Evolutionary conservation across 2,888 invertebrate species (phyloP).

Genomic region (Melanargia galathea): DNA sequence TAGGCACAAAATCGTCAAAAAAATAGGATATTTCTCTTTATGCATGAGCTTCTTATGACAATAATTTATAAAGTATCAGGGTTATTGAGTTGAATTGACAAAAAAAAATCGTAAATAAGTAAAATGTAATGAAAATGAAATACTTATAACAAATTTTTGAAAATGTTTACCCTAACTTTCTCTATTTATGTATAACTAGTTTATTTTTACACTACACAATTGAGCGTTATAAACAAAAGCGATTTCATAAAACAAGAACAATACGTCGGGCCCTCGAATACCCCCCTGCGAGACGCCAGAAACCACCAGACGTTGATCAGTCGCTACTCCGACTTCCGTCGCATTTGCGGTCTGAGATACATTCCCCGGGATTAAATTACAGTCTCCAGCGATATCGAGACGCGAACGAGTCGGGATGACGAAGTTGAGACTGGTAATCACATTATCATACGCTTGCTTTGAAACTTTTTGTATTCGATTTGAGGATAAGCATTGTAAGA

Average conservation of each 20-base stretch:
- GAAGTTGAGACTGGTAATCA: conserved; percentile 44
- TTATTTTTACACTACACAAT: conserved; percentile 27
- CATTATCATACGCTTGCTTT: conserved; percentile 39
- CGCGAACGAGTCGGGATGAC: conserved; percentile 44
- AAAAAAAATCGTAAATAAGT: no score
- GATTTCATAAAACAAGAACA: conserved; percentile 43
- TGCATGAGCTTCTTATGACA: no score
- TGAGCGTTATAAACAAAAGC: conserved; percentile 37
- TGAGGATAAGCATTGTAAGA: conserved; percentile 27
- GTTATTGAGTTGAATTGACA: no score
- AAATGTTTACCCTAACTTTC: no score
- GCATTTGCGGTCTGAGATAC: conserved; percentile 62
- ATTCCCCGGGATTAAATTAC: conserved; percentile 66
- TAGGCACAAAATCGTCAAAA: no score
- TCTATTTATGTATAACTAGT: not conserved
- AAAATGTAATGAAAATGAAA: no score
- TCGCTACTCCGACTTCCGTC: conserved; percentile 54
- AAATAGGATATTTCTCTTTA: no score
- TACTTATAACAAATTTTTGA: no score
- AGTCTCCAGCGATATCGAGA: conserved; percentile 47
- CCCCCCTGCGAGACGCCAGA: conserved; percentile 49
- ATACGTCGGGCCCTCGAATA: conserved; percentile 49
- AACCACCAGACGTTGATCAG: conserved; percentile 50
- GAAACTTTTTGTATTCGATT: conserved; percentile 29
- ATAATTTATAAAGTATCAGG: no score